phyloP scores from a whole-genome alignment of 2,797 vertebrate species.

The Rallus crepitans region DNA sequence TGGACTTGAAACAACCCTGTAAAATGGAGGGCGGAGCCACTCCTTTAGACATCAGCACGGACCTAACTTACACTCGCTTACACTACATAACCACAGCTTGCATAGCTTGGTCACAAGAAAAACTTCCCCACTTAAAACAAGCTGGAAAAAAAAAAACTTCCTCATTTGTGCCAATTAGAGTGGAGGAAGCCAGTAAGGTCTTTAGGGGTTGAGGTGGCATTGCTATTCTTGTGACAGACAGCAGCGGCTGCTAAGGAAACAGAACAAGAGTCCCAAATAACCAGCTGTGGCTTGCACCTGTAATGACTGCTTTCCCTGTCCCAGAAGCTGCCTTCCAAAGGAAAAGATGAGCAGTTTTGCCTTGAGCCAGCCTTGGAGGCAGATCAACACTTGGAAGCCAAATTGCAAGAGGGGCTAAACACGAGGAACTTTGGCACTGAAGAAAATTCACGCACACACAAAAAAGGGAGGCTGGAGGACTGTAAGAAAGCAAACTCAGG shows the following conservation, averaged over 20 bases:
- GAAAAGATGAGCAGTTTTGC: background rate
- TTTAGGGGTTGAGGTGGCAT: background rate
- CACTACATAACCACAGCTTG: accelerated
- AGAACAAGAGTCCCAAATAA: background rate
- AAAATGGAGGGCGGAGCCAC: background rate
- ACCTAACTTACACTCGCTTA: background rate
- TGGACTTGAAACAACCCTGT: background rate
- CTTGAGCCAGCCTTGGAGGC: background rate
- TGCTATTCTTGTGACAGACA: background rate
- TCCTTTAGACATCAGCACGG: background rate
- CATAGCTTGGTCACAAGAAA: background rate
- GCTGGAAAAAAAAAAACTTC: background rate
- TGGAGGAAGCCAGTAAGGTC: background rate
- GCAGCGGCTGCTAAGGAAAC: background rate
- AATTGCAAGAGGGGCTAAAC: background rate
- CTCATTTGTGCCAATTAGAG: background rate
- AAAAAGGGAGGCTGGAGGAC: background rate
- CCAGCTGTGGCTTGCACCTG: background rate
- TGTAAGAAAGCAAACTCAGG: background rate
- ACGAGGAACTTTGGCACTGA: background rate
- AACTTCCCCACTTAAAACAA: background rate
- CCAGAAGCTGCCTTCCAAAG: background rate
- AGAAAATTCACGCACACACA: background rate
- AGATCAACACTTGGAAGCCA: background rate
- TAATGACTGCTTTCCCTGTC: background rate